phyloP scores from a whole-genome alignment of 2,797 vertebrate species.

The Dendrocincla fuliginosa region DNA sequence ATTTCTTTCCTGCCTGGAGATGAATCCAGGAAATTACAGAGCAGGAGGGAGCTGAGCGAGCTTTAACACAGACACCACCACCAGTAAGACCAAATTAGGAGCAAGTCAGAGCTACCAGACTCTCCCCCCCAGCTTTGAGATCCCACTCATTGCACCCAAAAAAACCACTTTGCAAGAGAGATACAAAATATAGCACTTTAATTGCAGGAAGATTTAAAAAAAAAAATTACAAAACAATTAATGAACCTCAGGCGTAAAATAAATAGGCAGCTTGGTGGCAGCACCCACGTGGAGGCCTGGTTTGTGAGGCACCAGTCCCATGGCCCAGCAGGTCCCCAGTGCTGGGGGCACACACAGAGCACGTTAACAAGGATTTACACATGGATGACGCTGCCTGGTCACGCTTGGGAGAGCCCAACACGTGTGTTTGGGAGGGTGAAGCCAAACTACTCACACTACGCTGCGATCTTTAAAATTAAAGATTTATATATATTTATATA shows the following conservation, averaged over 20 bases:
- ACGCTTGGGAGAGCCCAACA: constrained; percentile 20
- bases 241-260: constrained; percentile 60
- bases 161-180: background rate
- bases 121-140: background rate
- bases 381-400: constrained; percentile 27
- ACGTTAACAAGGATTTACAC: constrained; percentile 19
- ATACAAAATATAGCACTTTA: constrained; percentile 71
- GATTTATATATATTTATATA: background rate
- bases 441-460: background rate
- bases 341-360: background rate
- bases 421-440: background rate
- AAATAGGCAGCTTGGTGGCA: constrained; percentile 67
- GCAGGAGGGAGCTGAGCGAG: background rate
- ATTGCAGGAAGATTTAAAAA: constrained; percentile 46
- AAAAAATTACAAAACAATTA: background rate
- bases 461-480: background rate
- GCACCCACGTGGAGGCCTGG: background rate
- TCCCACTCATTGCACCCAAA: background rate
- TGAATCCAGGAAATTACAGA: background rate
- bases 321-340: background rate
- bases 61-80: background rate
- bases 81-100: background rate
- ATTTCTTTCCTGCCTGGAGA: background rate
- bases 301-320: background rate
- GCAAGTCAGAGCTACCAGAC: background rate